Evolutionary conservation across 37 sponge, comb jelly and placozoan genomes (phyloP), one percentile per base, ranked within the genome.

Genomic region (Hexactinellida sp.): DNA sequence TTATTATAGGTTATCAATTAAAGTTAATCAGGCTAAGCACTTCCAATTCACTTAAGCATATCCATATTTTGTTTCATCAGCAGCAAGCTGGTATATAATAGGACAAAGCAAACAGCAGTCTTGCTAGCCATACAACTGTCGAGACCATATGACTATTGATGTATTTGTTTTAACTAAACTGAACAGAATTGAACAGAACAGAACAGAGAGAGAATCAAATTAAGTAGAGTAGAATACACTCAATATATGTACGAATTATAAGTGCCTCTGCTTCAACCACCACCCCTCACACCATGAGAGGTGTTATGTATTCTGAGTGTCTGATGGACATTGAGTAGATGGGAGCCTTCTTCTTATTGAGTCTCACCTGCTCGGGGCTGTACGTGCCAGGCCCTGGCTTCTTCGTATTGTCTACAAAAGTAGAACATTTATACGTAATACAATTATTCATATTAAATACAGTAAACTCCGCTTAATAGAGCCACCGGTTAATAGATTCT

Each of bases 301-400:
- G 98, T 32, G 98, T 93, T 85, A 92, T 87, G 86, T 90, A 97
- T 82, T 97, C 98, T 1, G 98, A 97, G 92, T 97, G 98, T 24
- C 95, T 47, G 83, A 97, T 94, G 0, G 95, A 95, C 84, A 97
- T 84, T 51, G 98, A 97, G 90, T 88, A 94, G 54, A 86, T 89
- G 35, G 98, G 98, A 32, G 93, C 83, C 21, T 71, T 47, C 24
- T 63, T 82, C 83, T 89, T 89, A 85, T 85, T 88, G 54, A 82
- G 38, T 25, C 55, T 96, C 90, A 97, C 98, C 38, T 86, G 87
- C 85, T 97, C 98, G 35, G 98, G 98, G 36, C 86, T 88, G 86
- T 97, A 85, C 28, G 95, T 93, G 21, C 98, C 98, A 19, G 98
- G 98, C 32, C 98, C 98, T 37, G 98, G 98, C 86, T 88, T 94